Evolutionary conservation across 2,797 vertebrate species (phyloP), one percentile per base, ranked within the genome.

Genomic region (Rhadinocentrus ornatus): DNA sequence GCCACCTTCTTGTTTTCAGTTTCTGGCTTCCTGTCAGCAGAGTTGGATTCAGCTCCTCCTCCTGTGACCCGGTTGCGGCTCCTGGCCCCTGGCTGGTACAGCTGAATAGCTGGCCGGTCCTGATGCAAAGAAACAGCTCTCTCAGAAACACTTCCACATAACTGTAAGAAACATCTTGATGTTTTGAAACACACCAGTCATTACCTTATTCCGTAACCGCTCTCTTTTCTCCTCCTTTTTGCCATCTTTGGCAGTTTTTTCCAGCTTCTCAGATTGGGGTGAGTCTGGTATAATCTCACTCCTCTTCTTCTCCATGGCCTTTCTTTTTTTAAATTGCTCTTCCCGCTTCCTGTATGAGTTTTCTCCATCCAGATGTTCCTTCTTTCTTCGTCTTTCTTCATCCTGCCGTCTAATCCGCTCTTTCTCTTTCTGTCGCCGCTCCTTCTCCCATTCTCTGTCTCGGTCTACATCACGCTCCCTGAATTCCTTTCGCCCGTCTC

Each of bases 31-130:
- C 93, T 95, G 59, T 97, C 96, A 0, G 41, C 67, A 26, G 95
- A 94, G 65, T 85, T 78, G 58, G 92, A 52, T 62, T 96, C 96
- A 20, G 91, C 87, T 76, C 93, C 91, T 56, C 94, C 69, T 32
- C 94, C 91, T 91, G 91, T 11, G 18, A 37, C 18, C 81, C 82
- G 69, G 89, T 68, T 96, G 81, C 97, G 96, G 91, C 91, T 97
- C 80, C 97, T 94, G 32, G 94, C 93, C 39, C 98, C 98, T 0
- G 98, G 98, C 71, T 99, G 97, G 89, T 99, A 99, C 67, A 99
- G 93, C 91, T 98, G 98, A 93, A 99, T 99, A 50, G 97, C 96
- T 27, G 98, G 98, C 3, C 98, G 98, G 92, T 99, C 98, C 98
- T 99, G 87, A 82, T 86, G 0, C 16, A 84, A 55, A 66, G 4